Evolutionary conservation across 2,888 invertebrate species (phyloP).

Genomic region (Proisotoma minuta): DNA sequence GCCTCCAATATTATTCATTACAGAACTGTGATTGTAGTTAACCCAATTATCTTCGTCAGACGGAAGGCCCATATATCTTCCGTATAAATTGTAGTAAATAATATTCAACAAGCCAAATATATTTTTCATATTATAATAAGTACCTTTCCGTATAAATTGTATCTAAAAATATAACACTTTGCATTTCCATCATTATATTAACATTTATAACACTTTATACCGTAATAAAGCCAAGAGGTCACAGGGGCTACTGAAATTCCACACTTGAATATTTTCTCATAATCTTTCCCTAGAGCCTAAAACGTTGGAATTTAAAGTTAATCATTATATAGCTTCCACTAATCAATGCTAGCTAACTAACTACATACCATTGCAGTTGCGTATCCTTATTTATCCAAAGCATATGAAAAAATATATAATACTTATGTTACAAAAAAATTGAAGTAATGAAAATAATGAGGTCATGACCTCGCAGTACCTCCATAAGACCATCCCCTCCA

Average conservation of each 20-base stretch:
- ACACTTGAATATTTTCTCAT: conserved; percentile 70
- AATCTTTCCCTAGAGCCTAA: conserved; percentile 69
- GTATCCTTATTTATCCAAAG: conserved; percentile 75
- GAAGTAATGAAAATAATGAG: too few relatives aligned
- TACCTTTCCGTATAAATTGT: background rate
- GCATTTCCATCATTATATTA: background rate
- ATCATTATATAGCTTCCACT: background rate
- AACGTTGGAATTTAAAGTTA: too few relatives aligned
- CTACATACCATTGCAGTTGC: conserved; percentile 65
- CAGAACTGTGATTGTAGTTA: conserved; percentile 71
- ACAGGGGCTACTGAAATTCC: conserved; percentile 94
- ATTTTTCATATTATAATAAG: background rate
- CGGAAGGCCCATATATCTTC: conserved; percentile 93
- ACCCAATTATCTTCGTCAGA: conserved; percentile 62
- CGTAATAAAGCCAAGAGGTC: conserved; percentile 92
- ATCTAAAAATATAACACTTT: background rate
- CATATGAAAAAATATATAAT: too few relatives aligned
- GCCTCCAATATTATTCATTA: conserved; percentile 58
- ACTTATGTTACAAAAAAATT: too few relatives aligned
- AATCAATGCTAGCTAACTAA: background rate
- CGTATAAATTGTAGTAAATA: conserved; percentile 87
- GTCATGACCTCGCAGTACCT: background rate
- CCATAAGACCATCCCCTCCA: conserved; percentile 28
- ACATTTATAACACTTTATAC: conserved; percentile 54
- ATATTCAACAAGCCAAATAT: background rate